Conservation (phyloP, 1,140 invertebrate genomes). For the Drosophila punjabiensis region DNA sequence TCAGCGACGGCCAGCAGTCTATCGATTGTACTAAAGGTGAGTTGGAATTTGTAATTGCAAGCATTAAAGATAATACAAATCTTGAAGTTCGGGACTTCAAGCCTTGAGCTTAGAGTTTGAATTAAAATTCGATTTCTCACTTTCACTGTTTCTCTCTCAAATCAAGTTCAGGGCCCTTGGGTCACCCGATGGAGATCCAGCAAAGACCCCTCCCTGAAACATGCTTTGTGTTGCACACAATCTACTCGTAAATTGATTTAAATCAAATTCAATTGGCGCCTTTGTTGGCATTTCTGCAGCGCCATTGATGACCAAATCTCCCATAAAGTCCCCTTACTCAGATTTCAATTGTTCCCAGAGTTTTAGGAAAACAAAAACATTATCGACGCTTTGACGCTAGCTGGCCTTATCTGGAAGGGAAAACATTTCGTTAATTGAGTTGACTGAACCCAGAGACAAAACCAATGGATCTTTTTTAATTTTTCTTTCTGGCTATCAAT, state of each 20-base stretch:
- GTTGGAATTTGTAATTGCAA: conserved; percentile 1
- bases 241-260: conserved; percentile 72
- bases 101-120: not conserved
- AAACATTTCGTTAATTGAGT: conserved; percentile 27
- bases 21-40: conserved; percentile 81
- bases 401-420: conserved; percentile 11
- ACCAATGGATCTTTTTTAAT: not conserved
- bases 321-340: conserved; percentile 35
- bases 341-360: conserved; percentile 12
- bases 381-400: conserved; percentile 7
- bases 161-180: conserved; percentile 23
- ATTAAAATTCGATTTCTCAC: conserved; percentile 3
- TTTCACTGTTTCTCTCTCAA: conserved; percentile 1
- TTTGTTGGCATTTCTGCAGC: conserved; percentile 37
- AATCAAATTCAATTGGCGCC: conserved; percentile 77
- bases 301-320: conserved; percentile 32
- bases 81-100: not conserved
- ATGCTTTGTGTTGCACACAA: conserved; percentile 45
- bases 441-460: conserved; percentile 5
- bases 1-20: conserved; percentile 84
- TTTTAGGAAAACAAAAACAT: conserved; percentile 16
- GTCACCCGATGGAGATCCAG: conserved; percentile 1
- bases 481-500: not conserved
- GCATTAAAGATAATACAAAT: not conserved
- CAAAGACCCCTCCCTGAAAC: not conserved